Percentiles rank a stretch among this genome's conserved stretches.
Evolutionary conservation across 2,797 vertebrate species (phyloP).

Genomic region (Trematocara caparti): DNA sequence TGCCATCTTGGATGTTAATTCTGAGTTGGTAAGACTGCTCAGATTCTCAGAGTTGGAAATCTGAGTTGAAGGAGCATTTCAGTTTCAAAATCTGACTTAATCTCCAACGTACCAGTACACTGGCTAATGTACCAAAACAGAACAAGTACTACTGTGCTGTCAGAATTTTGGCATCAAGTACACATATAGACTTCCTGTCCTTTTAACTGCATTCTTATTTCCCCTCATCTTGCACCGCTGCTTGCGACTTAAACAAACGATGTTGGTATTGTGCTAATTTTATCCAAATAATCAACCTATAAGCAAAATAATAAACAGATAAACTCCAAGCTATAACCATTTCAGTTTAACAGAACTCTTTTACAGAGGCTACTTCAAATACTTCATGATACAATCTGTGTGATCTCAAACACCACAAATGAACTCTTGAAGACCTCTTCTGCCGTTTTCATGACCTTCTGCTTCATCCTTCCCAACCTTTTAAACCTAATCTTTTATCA

Average conservation of each 20-base stretch:
- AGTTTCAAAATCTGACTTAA: background rate
- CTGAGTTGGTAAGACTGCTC: background rate
- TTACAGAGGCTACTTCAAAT: background rate
- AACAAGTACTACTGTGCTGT: background rate
- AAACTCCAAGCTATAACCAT: background rate
- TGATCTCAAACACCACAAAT: background rate
- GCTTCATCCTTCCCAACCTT: background rate
- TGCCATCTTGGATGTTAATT: background rate
- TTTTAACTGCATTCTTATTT: background rate
- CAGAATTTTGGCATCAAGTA: background rate
- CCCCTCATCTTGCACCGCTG: background rate
- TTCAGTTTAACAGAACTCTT: background rate
- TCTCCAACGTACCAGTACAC: background rate
- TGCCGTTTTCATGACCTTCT: background rate
- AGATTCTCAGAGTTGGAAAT: rapidly evolving
- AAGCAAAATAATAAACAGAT: background rate
- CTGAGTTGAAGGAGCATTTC: background rate
- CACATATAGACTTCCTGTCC: background rate
- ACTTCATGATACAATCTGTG: background rate
- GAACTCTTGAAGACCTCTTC: background rate
- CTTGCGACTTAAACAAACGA: background rate
- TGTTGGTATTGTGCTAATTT: too few species aligned
- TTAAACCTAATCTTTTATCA: constrained; percentile 59
- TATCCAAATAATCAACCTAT: background rate
- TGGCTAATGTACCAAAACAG: background rate